phyloP scores from a whole-genome alignment of 2,797 vertebrate genomes.

The Acropternis orthonyx region DNA sequence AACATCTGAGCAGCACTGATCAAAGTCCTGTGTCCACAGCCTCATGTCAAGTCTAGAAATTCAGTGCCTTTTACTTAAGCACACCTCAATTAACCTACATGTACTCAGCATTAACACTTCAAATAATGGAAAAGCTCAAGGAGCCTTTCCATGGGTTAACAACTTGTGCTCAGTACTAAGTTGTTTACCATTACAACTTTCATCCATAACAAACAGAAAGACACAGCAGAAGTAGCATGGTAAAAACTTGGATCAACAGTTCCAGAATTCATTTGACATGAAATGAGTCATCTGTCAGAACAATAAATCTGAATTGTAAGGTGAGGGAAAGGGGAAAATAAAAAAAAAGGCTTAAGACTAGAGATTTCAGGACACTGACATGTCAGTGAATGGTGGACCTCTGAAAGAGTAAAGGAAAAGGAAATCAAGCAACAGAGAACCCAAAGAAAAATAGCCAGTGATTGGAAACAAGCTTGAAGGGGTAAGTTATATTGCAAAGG shows the following conservation, averaged over 20 bases:
- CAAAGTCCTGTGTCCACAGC: background rate
- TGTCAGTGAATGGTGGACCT: background rate
- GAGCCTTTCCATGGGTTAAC: background rate
- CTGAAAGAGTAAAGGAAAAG: background rate
- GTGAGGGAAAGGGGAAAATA: background rate
- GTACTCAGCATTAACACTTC: background rate
- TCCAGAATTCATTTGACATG: background rate
- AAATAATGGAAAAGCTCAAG: background rate
- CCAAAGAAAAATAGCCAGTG: too few relatives aligned
- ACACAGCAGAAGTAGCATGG: background rate
- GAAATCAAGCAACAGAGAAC: background rate
- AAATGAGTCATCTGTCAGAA: background rate
- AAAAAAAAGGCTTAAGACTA: background rate
- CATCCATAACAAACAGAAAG: background rate
- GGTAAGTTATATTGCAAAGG: background rate
- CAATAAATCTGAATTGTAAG: background rate
- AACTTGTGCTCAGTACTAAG: background rate
- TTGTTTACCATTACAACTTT: background rate
- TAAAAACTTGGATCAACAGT: background rate
- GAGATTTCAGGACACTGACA: background rate
- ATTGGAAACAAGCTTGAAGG: background rate
- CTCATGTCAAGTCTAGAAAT: background rate
- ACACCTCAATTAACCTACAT: background rate
- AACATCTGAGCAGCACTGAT: background rate
- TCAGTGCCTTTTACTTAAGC: background rate